phyloP scores from a whole-genome alignment of 1,140 invertebrate genomes.

The Calosoma granatense region DNA sequence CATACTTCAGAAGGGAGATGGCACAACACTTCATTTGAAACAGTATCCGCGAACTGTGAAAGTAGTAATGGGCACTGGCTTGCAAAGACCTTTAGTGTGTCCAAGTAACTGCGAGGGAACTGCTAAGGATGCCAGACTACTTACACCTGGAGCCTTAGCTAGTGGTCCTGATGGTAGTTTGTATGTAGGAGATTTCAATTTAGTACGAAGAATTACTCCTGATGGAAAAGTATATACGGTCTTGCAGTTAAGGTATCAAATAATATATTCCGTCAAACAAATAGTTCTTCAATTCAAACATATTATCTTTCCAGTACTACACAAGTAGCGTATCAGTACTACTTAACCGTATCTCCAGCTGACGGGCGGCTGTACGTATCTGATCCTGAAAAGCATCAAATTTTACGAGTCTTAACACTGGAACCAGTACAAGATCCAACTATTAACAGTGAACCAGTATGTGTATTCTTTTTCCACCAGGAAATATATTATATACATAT shows the following conservation, averaged over 20 bases:
- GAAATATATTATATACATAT: too few species aligned
- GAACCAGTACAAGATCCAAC: conserved; percentile 70
- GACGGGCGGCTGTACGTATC: conserved; percentile 93
- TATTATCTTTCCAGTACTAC: conserved; percentile 57
- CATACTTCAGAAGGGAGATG: conserved; percentile 85
- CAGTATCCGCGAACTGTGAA: conserved; percentile 83
- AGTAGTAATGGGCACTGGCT: conserved; percentile 88
- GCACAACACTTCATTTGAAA: conserved; percentile 85
- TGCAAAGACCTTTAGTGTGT: conserved; percentile 67
- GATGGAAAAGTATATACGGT: conserved; percentile 87
- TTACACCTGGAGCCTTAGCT: conserved; percentile 87
- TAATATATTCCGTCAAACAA: not conserved
- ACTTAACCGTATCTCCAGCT: conserved; percentile 87
- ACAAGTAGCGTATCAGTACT: conserved; percentile 91
- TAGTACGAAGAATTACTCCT: conserved; percentile 84
- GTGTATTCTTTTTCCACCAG: conserved; percentile 16
- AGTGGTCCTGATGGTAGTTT: conserved; percentile 92
- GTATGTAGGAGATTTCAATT: conserved; percentile 95
- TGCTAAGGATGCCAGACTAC: conserved; percentile 73
- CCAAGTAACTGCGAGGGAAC: conserved; percentile 73
- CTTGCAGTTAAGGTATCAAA: conserved; percentile 70
- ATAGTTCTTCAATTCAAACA: too few species aligned
- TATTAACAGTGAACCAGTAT: conserved; percentile 68
- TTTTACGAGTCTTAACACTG: conserved; percentile 61
- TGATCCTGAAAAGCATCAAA: conserved; percentile 87